Evolutionary conservation across 2,113 vertebrate genomes (phyloP), one percentile per base, ranked within the genome.

Genomic region (Scalopus aquaticus): DNA sequence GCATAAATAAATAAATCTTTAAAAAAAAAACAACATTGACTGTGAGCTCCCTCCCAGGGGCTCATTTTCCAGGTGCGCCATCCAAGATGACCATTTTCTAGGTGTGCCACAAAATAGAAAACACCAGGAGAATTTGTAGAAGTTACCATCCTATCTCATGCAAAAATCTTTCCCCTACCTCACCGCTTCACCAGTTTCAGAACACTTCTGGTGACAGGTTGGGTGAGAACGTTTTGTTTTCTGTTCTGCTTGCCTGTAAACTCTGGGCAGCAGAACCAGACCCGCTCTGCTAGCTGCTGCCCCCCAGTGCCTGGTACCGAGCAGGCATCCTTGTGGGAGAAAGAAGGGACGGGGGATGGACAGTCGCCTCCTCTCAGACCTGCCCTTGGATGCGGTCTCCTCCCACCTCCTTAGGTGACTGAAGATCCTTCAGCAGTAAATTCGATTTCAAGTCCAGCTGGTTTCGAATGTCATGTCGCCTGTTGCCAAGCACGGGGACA

Each of bases 401-500:
- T 86, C 97, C 96, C 97, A 99, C 99, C 99, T 99, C 98, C 95
- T 99, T 98, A 22, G 97, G 93, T 8, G 95, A 97, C 9, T 98
- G 98, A 80, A 99, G 98, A 97, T 99, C 99, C 98, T 99, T 99
- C 42, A 99, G 97, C 96, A 98, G 98, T 87, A 99, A 97, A 85
- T 99, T 98, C 3, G 97, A 98, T 17, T 98, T 98, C 42, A 99
- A 98, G 77, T 98, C 95, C 97, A 99, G 98, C 86, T 98, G 98
- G 95, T 99, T 99, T 95, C 99, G 98, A 77, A 99, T 94, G 95
- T 99, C 99, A 0, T 98, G 94, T 0, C 99, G 98, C 46, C 99
- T 98, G 96, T 99, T 99, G 17, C 99, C 99, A 0, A 98, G 89
- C 97, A 98, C 98, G 2, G 99, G 99, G 24, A 98, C 96, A 24